phyloP scores from a whole-genome alignment of 2,888 invertebrate species.

The Pinctada fucata region DNA sequence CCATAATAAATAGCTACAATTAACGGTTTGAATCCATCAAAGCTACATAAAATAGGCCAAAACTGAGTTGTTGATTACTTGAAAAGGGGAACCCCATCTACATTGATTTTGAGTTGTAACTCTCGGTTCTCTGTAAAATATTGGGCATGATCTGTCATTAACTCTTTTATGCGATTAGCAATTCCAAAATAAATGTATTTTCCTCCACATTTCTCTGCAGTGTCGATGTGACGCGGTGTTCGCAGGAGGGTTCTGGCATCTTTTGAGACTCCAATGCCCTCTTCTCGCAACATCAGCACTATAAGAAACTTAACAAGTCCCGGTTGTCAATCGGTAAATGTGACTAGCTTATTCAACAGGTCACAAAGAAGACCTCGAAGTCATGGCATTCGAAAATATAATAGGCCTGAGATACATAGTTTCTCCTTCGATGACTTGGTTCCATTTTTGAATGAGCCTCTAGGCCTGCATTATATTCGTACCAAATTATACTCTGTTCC shows the following conservation, averaged over 20 bases:
- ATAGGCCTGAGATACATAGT: too few species aligned
- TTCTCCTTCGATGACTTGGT: too few species aligned
- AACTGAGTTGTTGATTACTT: slow-evolving; percentile 38
- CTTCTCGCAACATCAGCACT: background rate
- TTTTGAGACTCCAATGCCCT: slow-evolving; percentile 33
- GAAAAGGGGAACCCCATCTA: slow-evolving; percentile 44
- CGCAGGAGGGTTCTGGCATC: slow-evolving; percentile 44
- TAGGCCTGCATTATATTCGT: too few species aligned
- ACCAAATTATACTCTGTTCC: too few species aligned
- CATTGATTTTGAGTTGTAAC: slow-evolving; percentile 28
- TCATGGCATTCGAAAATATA: too few species aligned
- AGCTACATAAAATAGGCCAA: slow-evolving; percentile 46
- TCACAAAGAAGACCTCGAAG: too few species aligned
- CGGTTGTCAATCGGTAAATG: too few species aligned
- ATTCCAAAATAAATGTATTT: slow-evolving; percentile 44
- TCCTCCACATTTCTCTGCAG: slow-evolving; percentile 38
- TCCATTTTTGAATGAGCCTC: too few species aligned
- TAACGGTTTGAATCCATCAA: slow-evolving; percentile 39
- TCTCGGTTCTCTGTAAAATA: background rate
- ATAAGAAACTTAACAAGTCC: too few species aligned
- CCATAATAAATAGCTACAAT: slow-evolving; percentile 49
- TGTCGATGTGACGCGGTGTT: slow-evolving; percentile 33
- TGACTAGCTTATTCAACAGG: too few species aligned
- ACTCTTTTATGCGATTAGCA: slow-evolving; percentile 17
- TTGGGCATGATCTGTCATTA: background rate